Conservation (phyloP, 2,797 vertebrate species). For the Xenopus petersii region DNA sequence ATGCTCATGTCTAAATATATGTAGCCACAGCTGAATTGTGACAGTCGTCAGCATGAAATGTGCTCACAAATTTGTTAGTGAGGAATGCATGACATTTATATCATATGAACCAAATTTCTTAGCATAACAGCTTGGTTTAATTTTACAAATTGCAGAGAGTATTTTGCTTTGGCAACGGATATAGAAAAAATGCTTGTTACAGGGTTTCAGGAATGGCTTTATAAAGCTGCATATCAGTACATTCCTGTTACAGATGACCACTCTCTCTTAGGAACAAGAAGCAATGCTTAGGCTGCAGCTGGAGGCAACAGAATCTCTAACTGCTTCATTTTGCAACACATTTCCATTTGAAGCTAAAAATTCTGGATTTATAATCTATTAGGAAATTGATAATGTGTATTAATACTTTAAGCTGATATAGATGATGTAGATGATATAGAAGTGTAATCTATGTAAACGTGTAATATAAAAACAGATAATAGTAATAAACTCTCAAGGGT, state of each 20-base stretch:
- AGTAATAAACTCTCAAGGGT: too few relatives aligned
- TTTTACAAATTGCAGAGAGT: neutral
- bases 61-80: neutral
- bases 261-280: neutral
- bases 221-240: neutral
- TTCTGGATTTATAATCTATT: too few relatives aligned
- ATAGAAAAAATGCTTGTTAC: neutral
- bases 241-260: neutral
- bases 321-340: too few relatives aligned
- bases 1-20: neutral
- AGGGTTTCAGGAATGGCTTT: neutral
- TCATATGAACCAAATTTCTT: neutral
- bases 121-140: neutral
- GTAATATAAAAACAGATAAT: too few relatives aligned
- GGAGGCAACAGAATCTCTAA: too few relatives aligned
- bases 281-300: too few relatives aligned
- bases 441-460: too few relatives aligned
- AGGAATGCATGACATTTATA: neutral
- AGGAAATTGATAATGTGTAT: too few relatives aligned
- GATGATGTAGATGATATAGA: too few relatives aligned
- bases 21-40: neutral
- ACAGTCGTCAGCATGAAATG: neutral
- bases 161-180: neutral
- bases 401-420: too few relatives aligned
- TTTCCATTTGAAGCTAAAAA: too few relatives aligned